A percentile compares a stretch with the other conserved stretches of the same genome.
These are phyloP conservation scores for Nebria salina DNA, from an alignment of 2,888 invertebrate species.

Conservation along the genomic window DNA sequence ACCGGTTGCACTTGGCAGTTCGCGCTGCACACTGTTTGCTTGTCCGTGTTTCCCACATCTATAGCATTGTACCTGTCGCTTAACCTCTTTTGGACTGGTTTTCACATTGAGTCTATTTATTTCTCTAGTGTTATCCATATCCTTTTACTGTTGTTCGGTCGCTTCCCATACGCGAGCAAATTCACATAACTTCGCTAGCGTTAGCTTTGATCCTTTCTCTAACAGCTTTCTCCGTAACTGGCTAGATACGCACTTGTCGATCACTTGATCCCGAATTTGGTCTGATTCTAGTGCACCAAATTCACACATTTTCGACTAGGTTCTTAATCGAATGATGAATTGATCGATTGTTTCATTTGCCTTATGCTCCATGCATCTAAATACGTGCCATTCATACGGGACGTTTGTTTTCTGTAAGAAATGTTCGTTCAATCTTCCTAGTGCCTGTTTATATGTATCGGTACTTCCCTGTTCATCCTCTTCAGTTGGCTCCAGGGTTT, in stretches of 20 bases:
- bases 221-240: constrained; percentile 19
- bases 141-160: neutral
- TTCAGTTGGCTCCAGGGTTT: too few species aligned
- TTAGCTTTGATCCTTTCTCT: constrained; percentile 13
- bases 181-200: constrained; percentile 1
- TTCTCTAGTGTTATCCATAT: constrained; percentile 4
- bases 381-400: too few species aligned
- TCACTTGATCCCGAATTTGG: constrained; percentile 26
- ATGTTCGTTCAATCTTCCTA: too few species aligned
- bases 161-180: constrained; percentile 9
- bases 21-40: constrained; percentile 5
- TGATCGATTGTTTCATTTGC: constrained; percentile 9
- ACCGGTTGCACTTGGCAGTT: neutral
- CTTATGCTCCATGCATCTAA: too few species aligned
- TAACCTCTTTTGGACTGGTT: neutral
- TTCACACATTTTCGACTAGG: constrained; percentile 10
- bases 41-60: constrained; percentile 17
- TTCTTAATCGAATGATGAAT: constrained; percentile 18
- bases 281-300: constrained; percentile 15
- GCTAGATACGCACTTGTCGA: constrained; percentile 14
- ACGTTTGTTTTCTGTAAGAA: too few species aligned
- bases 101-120: neutral
- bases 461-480: too few species aligned
- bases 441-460: too few species aligned
- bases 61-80: constrained; percentile 6